Percentiles rank a stretch among this genome's conserved stretches.
Conservation (phyloP, 2,888 invertebrate species). For the Helicoverpa assulta region DNA sequence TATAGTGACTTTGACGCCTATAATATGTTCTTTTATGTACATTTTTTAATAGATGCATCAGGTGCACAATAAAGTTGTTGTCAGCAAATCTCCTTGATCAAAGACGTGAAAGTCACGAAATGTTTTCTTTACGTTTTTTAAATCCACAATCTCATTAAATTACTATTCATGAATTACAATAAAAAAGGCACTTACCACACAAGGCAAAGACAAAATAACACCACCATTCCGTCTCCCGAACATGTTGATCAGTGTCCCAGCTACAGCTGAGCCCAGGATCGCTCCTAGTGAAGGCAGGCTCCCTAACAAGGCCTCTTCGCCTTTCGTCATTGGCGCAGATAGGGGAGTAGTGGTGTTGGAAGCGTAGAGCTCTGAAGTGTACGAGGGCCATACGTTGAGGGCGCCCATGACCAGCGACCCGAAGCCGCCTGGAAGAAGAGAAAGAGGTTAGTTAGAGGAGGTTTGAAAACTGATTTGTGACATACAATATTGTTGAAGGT, state of each 20-base stretch:
- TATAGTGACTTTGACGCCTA: no score
- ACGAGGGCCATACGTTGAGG: slow-evolving; percentile 90
- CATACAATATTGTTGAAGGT: no score
- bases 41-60: no score
- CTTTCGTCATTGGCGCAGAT: slow-evolving; percentile 81
- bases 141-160: no score
- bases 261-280: slow-evolving; percentile 83
- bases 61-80: no score
- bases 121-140: no score
- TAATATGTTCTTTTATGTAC: no score
- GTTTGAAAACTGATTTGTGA: no score
- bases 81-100: no score
- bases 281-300: slow-evolving; percentile 90
- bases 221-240: slow-evolving; percentile 90
- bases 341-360: slow-evolving; percentile 81
- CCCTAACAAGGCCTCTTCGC: slow-evolving; percentile 88
- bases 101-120: no score
- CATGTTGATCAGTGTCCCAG: slow-evolving; percentile 84
- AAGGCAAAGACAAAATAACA: slow-evolving; percentile 87
- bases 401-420: slow-evolving; percentile 76
- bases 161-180: no score
- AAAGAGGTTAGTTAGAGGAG: background rate
- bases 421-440: slow-evolving; percentile 72
- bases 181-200: slow-evolving; percentile 72
- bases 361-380: slow-evolving; percentile 84